A percentile compares a stretch with the other conserved stretches of the same genome.
Evolutionary conservation across 2,888 invertebrate species (phyloP).

Genomic region (Cecidostiba fungosa): DNA sequence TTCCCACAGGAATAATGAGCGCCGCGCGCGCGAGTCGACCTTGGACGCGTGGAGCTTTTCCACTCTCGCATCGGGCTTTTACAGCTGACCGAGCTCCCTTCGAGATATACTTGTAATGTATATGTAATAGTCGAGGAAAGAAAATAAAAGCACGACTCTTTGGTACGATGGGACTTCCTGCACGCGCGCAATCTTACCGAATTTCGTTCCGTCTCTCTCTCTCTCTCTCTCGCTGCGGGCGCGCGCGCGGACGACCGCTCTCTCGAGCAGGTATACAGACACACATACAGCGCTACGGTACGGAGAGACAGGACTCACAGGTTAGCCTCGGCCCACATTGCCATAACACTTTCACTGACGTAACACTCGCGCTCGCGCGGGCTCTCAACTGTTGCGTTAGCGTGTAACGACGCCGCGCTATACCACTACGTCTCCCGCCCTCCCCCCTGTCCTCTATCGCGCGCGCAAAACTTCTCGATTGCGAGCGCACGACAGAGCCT

Average conservation of each 20-base stretch:
- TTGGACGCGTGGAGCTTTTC: conserved; percentile 2
- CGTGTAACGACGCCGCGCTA: conserved; percentile 62
- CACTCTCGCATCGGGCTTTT: not conserved
- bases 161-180: not conserved
- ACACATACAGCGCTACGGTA: conserved; percentile 58
- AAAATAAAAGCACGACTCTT: too few species aligned
- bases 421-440: conserved; percentile 61
- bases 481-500: conserved; percentile 6
- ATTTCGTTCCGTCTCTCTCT: too few species aligned
- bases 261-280: conserved; percentile 10
- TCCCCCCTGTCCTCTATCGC: conserved; percentile 50
- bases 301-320: conserved; percentile 79
- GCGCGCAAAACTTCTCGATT: conserved; percentile 20
- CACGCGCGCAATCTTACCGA: not conserved
- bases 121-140: too few species aligned
- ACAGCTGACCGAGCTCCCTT: not conserved
- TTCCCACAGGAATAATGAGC: conserved; percentile 24
- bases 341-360: conserved; percentile 81
- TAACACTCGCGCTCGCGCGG: conserved; percentile 75
- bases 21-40: conserved; percentile 6
- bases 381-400: conserved; percentile 79
- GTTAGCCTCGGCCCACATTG: conserved; percentile 81
- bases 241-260: conserved; percentile 22
- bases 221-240: too few species aligned
- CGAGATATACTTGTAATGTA: too few species aligned